Base-by-base conservation (phyloP, 2,888 invertebrate genomes). In the Eristalinus aeneus region DNA sequence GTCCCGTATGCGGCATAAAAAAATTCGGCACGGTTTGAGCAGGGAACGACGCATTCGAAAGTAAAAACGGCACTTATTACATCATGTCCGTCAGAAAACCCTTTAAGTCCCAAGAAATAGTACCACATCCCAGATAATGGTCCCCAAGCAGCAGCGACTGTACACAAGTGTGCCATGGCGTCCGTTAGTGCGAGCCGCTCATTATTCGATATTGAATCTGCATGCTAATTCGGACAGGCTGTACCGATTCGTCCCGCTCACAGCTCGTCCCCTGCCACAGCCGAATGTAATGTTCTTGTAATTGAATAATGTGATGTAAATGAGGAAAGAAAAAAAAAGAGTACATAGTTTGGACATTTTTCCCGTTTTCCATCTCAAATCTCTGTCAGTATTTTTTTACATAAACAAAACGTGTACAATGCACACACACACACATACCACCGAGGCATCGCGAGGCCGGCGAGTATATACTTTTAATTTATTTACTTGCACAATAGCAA, bases 401-500 rank as follows among this genome's bases (percentile, higher is more conserved):
- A 85, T 69, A 71, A 85, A 80, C 56, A 75, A 61, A 60, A 46
- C 46, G 46, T 16, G 46, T 46, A 46, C 46, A 27, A 5, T 27
- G 27, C 46, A 46, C 46, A 32, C 78, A 67, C 20, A 36, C 69
- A 63, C 78, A 67, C 20, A 36, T 68, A 63, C 27, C 64, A 71
- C 63, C 74, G 12, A 75, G 39, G 69, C 74, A 78, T 74, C 78
- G 77, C 85, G 71, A 80, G 68, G 61, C 78, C 65, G 16, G 16
- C 77, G 27, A 27, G 75, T 88, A 87, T 77, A 87, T 85, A 88
- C 81, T 85, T 88, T 88, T 87, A 88, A 88, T 84, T 88, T 88
- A 88, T 88, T 87, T 88, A 88, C 88, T 86, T 82, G 82, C 68
- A 88, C 87, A 88, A 88, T 81, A 67, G 80, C 84, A 88, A 88